Base-by-base conservation (phyloP, 2,797 vertebrate species). In the Takifugu ocellatus region DNA sequence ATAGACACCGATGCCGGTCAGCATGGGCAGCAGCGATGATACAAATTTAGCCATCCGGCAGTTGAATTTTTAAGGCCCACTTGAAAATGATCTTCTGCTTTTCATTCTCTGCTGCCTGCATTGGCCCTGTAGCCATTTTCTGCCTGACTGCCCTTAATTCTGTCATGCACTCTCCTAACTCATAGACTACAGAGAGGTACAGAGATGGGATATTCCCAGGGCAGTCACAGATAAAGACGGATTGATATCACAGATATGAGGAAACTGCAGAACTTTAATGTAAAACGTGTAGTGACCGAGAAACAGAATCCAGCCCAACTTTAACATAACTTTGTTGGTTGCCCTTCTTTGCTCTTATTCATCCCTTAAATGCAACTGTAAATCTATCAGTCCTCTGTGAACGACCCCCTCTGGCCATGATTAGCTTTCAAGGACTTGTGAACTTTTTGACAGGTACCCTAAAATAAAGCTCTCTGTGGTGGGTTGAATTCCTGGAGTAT, bases 91-190 rank as follows among this genome's bases (percentile, higher is more conserved):
- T 86, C 72, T 82, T 77, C 58, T 81, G 79, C 78, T 78, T 70
- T 75, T 79, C 71, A 66, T 83, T 81, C 70, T 9, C 55, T 17
- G 5, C 56, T 53, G 68, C 69, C 76, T 6, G 57, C 78, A 64
- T 78, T 78, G 74, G 58, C 66, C 65, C 68, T 53, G 82, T 79
- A 79, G 84, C 84, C 77, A 89, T 90, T 90, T 91, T 90, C 85
- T 80, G 83, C 82, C 76, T 87, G 88, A 77, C 78, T 88, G 87
- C 81, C 56, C 65, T 80, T 81, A 75, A 85, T 82, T 85, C 79
- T 82, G 78, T 83, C 84, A 73, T 70, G 56, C 59, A 66, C 74
- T 68, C 77, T 63, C 66, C 69, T 43, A 57, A 55, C 68, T 72
- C 61, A 44, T 63, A 48, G 67, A 57, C 63, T 54, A 56, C 57